Evolutionary conservation across 2,113 vertebrate genomes (phyloP).

Genomic region (Anhinga anhinga): DNA sequence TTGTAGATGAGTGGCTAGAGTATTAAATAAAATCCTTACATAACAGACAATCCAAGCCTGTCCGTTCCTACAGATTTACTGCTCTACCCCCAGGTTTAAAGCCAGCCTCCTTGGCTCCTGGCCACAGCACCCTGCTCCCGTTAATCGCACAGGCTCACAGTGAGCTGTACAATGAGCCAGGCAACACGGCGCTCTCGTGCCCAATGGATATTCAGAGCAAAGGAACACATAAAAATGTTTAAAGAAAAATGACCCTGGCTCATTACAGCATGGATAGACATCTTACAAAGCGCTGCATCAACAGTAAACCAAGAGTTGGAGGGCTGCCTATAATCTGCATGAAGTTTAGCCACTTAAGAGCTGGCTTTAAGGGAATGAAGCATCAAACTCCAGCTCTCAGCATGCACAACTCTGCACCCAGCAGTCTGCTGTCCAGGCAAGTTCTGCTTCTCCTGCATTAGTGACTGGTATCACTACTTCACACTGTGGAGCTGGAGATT

Average conservation of each 20-base stretch:
- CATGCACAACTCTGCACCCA: neutral
- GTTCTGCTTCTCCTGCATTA: neutral
- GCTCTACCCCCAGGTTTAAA: neutral
- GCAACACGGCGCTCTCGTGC: neutral
- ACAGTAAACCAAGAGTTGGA: neutral
- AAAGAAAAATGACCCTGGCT: neutral
- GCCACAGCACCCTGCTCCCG: neutral
- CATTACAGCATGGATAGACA: neutral
- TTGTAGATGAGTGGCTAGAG: conserved; percentile 26
- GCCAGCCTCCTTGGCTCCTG: neutral
- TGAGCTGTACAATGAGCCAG: accelerated
- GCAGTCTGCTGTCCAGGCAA: neutral
- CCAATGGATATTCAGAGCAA: neutral
- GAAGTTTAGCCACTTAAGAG: neutral
- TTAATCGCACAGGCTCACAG: neutral
- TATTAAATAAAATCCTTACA: conserved; percentile 55
- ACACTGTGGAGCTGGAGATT: neutral
- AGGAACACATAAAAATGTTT: neutral
- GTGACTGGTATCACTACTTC: neutral
- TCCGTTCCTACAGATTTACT: conserved; percentile 16
- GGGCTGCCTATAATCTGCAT: neutral
- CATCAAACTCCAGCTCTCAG: neutral
- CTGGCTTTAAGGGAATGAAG: neutral
- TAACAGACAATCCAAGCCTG: conserved; percentile 22
- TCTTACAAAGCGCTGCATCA: neutral